Conservation (phyloP, 1,140 invertebrate genomes). For the Drosophila guanche region DNA sequence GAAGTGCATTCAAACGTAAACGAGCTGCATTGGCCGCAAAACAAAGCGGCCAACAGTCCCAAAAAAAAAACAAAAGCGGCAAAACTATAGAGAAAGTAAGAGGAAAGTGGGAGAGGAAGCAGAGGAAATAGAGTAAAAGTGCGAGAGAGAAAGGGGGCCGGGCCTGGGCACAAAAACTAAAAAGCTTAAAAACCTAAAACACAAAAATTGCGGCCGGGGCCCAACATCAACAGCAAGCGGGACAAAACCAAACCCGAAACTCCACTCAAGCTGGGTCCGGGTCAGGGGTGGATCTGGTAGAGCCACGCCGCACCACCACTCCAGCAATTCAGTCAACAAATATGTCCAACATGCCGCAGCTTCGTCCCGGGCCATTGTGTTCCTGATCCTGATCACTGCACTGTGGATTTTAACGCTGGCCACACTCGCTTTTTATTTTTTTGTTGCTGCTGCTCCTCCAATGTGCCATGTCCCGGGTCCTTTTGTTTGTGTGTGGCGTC, state of each 20-base stretch:
- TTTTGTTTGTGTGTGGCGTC: background rate
- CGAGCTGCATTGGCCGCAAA: slow-evolving; percentile 49
- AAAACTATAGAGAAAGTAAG: slow-evolving; percentile 6
- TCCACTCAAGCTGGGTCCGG: slow-evolving; percentile 57
- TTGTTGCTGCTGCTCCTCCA: background rate
- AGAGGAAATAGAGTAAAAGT: slow-evolving; percentile 5
- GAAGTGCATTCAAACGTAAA: slow-evolving; percentile 72
- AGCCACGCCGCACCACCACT: background rate
- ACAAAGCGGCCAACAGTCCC: slow-evolving; percentile 42
- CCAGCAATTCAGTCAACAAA: slow-evolving; percentile 63
- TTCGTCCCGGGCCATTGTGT: slow-evolving; percentile 64
- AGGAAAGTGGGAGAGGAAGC: slow-evolving; percentile 12
- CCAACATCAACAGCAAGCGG: slow-evolving; percentile 56
- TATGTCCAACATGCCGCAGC: slow-evolving; percentile 79
- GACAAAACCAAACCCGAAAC: slow-evolving; percentile 43
- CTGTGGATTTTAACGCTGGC: slow-evolving; percentile 77
- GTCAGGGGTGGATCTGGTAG: no score
- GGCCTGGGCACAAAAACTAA: slow-evolving; percentile 27
- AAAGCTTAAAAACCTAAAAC: slow-evolving; percentile 77
- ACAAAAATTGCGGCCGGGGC: slow-evolving; percentile 73
- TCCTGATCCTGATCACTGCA: slow-evolving; percentile 77
- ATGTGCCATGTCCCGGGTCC: no score
- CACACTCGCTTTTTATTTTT: slow-evolving; percentile 33
- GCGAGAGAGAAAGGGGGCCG: background rate
- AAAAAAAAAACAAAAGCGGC: slow-evolving; percentile 14